Evolutionary conservation across 2,797 vertebrate species (phyloP).

Genomic region (Picus viridis): DNA sequence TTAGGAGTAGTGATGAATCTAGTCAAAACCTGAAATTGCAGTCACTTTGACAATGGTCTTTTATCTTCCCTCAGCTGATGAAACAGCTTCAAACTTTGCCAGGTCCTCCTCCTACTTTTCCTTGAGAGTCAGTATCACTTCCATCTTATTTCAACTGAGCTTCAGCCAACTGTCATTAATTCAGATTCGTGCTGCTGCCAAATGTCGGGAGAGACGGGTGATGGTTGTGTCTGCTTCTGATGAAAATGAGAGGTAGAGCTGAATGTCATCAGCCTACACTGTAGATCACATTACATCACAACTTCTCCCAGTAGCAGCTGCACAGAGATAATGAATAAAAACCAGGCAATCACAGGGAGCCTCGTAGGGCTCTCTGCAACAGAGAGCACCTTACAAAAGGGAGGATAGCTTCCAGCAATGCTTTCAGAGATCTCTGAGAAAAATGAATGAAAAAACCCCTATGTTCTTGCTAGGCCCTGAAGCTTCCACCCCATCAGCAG

Average conservation of each 20-base stretch:
- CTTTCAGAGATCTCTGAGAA: neutral
- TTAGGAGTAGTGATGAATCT: conserved; percentile 5
- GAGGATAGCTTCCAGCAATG: neutral
- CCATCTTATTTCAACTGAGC: conserved; percentile 42
- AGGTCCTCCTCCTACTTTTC: conserved; percentile 43
- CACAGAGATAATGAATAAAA: conserved; percentile 36
- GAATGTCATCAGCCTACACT: conserved; percentile 44
- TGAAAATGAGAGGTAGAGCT: conserved; percentile 64
- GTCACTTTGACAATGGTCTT: conserved; percentile 32
- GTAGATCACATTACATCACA: conserved; percentile 31
- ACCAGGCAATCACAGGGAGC: neutral
- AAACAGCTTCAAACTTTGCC: conserved; percentile 37
- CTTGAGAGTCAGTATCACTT: conserved; percentile 49
- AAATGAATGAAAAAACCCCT: neutral
- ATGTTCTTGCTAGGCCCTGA: neutral
- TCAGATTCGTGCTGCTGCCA: conserved; percentile 40
- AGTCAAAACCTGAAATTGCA: conserved; percentile 4
- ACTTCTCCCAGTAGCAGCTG: conserved; percentile 41
- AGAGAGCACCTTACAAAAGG: neutral
- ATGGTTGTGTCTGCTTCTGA: conserved; percentile 57
- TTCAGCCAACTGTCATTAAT: conserved; percentile 54
- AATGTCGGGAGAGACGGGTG: conserved; percentile 40
- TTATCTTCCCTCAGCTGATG: conserved; percentile 28
- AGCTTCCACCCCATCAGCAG: neutral
- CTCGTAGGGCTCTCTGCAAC: neutral